A percentile compares a stretch with the other conserved stretches of the same genome.
phyloP scores from a whole-genome alignment of 2,888 invertebrate species.

The Philhelius pedissequus region DNA sequence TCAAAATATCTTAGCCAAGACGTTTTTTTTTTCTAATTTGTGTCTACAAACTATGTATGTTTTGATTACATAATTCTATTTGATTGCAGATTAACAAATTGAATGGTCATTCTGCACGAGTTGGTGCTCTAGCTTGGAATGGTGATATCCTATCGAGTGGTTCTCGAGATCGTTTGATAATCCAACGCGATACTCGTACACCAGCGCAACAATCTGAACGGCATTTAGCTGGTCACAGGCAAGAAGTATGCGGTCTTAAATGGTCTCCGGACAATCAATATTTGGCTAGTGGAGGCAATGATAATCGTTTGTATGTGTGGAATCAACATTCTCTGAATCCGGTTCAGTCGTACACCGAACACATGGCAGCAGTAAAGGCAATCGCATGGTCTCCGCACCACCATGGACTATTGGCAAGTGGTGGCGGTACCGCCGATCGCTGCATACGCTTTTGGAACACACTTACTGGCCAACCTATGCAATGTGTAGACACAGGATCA shows the following conservation, averaged over 20 bases:
- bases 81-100: slow-evolving; percentile 88
- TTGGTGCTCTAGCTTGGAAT: slow-evolving; percentile 98
- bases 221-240: slow-evolving; percentile 93
- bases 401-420: slow-evolving; percentile 96
- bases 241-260: slow-evolving; percentile 98
- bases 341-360: slow-evolving; percentile 96
- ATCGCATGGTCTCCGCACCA: slow-evolving; percentile 99
- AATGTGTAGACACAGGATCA: slow-evolving; percentile 97
- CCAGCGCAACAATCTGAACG: slow-evolving; percentile 88
- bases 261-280: slow-evolving; percentile 99
- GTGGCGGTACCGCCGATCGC: slow-evolving; percentile 99
- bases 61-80: slow-evolving; percentile 11
- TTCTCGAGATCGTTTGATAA: slow-evolving; percentile 94
- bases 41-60: not conserved
- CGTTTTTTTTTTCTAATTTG: not conserved
- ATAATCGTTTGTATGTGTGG: slow-evolving; percentile 83
- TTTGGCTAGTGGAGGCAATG: slow-evolving; percentile 98
- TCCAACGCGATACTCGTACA: slow-evolving; percentile 95
- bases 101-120: slow-evolving; percentile 94
- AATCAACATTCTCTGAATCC: slow-evolving; percentile 91
- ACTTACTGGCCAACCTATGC: slow-evolving; percentile 97
- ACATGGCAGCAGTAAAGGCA: slow-evolving; percentile 98
- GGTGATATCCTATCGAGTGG: slow-evolving; percentile 98
- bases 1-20: slow-evolving; percentile 27
- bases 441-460: slow-evolving; percentile 99